A percentile compares a stretch with the other conserved stretches of the same genome.
These are phyloP conservation scores for Carabus problematicus DNA, from an alignment of 2,888 invertebrate species.

Conservation along the genomic window DNA sequence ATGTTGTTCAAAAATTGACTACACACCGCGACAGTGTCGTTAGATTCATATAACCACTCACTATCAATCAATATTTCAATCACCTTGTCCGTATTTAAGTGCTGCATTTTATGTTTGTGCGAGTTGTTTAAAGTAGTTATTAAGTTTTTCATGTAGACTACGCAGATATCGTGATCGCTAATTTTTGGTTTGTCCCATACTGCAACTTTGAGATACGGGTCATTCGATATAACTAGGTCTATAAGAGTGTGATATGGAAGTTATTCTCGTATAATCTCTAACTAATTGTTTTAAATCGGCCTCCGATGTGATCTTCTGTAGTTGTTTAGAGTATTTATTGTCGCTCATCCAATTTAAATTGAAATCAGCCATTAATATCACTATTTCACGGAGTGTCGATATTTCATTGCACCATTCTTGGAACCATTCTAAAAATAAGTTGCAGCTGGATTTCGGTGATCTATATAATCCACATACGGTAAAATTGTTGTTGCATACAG, in stretches of 20 bases:
- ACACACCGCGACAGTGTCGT: not conserved
- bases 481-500: no score
- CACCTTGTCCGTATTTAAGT: not conserved
- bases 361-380: not conserved
- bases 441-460: no score
- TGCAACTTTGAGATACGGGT: conserved; percentile 2
- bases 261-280: no score
- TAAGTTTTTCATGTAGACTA: not conserved
- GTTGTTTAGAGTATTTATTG: not conserved
- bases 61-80: not conserved
- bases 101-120: not conserved
- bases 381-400: not conserved
- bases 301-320: no score
- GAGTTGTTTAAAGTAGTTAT: not conserved
- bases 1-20: conserved; percentile 4
- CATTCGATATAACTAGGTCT: not conserved
- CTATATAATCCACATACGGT: no score
- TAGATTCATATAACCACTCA: not conserved
- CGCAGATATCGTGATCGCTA: conserved; percentile 2
- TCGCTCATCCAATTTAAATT: not conserved
- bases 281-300: no score
- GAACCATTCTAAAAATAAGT: no score
- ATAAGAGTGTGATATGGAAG: not conserved
- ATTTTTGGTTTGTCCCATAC: not conserved
- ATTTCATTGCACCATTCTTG: no score